Evolutionary conservation across 1,140 invertebrate genomes (phyloP).

Genomic region (Brachionus rotundiformis): DNA sequence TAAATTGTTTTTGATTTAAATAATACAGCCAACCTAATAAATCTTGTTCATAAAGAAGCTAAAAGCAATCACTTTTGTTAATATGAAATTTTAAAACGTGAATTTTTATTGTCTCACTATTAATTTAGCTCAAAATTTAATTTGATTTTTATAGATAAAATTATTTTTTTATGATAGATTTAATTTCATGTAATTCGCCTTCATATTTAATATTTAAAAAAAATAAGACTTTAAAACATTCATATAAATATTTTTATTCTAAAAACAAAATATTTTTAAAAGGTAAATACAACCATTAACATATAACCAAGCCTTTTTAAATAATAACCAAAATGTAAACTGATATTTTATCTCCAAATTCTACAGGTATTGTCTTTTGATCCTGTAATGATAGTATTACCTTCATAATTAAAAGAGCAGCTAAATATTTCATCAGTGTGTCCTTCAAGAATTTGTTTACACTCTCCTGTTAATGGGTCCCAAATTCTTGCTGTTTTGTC

Average conservation of each 20-base stretch:
- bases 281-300: neutral
- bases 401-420: constrained; percentile 75
- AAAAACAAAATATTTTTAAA: neutral
- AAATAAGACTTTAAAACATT: no score
- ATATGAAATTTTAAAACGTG: neutral
- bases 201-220: no score
- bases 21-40: neutral
- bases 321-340: neutral
- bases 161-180: neutral
- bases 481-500: constrained; percentile 76
- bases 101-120: neutral
- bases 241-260: no score
- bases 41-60: neutral
- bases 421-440: constrained; percentile 78
- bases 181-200: no score
- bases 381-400: constrained; percentile 74
- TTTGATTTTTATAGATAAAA: neutral
- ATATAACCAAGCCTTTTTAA: neutral
- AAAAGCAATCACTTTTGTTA: constrained; percentile 15
- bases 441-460: constrained; percentile 67
- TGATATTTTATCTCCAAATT: constrained; percentile 61
- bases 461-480: constrained; percentile 71
- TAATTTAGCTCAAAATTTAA: neutral
- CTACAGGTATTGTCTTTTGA: constrained; percentile 65
- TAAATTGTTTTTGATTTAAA: constrained; percentile 22